Evolutionary conservation across 2,797 vertebrate species (phyloP).

Genomic region (Hybognathus amarus): DNA sequence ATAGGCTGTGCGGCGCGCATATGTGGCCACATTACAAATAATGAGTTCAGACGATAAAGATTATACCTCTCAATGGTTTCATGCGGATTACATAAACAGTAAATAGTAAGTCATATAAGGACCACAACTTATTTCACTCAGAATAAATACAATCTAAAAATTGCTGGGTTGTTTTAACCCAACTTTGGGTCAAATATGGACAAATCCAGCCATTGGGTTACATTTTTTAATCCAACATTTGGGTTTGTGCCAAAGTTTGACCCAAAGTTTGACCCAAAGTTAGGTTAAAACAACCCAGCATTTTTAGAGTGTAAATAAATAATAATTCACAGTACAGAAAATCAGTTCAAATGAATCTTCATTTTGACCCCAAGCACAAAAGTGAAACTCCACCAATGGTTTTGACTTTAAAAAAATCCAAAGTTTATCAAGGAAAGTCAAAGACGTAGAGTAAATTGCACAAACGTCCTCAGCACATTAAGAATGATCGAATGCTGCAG

Average conservation of each 20-base stretch:
- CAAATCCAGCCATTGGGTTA: too few species aligned
- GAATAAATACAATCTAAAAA: too few species aligned
- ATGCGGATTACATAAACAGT: background rate
- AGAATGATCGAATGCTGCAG: background rate
- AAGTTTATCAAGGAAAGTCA: conserved; percentile 7
- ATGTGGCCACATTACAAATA: background rate
- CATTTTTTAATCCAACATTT: too few species aligned
- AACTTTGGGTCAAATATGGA: too few species aligned
- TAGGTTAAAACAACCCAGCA: too few species aligned
- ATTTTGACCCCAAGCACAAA: background rate
- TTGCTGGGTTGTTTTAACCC: too few species aligned
- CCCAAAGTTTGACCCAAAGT: too few species aligned
- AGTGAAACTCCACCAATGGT: background rate
- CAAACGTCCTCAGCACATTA: background rate
- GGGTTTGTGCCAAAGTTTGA: too few species aligned
- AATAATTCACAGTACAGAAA: too few species aligned
- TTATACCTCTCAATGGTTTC: background rate
- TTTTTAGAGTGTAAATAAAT: too few species aligned
- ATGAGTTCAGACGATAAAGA: background rate
- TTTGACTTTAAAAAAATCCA: background rate
- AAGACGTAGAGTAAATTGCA: background rate
- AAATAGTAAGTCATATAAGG: background rate
- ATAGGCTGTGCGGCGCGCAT: too few species aligned
- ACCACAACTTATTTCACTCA: background rate
- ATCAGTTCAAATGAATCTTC: too few species aligned